phyloP scores from a whole-genome alignment of 2,113 vertebrate species.

The Oryzias curvinotus region DNA sequence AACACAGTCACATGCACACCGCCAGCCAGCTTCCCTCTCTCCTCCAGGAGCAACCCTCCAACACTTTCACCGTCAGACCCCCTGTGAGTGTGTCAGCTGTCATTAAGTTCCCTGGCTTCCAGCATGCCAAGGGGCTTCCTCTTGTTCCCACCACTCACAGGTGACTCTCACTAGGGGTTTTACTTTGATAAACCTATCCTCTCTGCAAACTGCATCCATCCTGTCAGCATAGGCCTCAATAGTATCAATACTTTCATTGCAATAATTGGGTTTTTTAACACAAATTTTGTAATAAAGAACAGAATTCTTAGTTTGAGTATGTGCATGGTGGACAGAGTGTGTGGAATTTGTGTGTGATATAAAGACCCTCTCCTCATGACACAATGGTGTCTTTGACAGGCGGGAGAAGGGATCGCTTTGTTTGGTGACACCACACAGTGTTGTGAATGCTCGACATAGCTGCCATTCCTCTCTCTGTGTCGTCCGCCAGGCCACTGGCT shows the following conservation, averaged over 20 bases:
- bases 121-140: constrained; percentile 42
- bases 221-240: constrained; percentile 53
- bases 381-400: constrained; percentile 96
- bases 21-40: constrained; percentile 25
- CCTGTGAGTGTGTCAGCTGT: constrained; percentile 62
- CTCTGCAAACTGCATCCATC: constrained; percentile 43
- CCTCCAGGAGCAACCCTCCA: constrained; percentile 47
- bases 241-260: no score
- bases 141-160: constrained; percentile 49
- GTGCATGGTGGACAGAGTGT: constrained; percentile 73
- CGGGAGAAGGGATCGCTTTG: constrained; percentile 92
- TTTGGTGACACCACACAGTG: constrained; percentile 91
- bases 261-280: no score
- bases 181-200: constrained; percentile 44
- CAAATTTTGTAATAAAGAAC: no score
- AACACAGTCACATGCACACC: constrained; percentile 35
- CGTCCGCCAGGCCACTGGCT: constrained; percentile 76
- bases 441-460: constrained; percentile 94
- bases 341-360: constrained; percentile 92
- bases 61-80: constrained; percentile 50
- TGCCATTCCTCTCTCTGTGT: constrained; percentile 86
- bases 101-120: constrained; percentile 62
- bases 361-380: constrained; percentile 84
- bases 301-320: constrained; percentile 71
- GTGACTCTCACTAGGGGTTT: constrained; percentile 60